Evolutionary conservation across 1,140 invertebrate genomes (phyloP).

Genomic region (Apis dorsata): DNA sequence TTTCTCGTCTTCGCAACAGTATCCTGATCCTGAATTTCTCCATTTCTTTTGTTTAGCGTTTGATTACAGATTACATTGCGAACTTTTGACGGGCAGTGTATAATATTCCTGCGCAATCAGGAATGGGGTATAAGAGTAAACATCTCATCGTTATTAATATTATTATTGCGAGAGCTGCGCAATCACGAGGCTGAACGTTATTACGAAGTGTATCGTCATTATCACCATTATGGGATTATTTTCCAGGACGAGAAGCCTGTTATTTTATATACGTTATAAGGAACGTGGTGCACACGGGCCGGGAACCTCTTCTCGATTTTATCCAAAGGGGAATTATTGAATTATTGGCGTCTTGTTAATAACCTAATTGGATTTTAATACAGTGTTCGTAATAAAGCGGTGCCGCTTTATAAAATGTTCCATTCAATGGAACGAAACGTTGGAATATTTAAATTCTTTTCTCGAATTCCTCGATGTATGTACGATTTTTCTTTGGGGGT

Average conservation of each 20-base stretch:
- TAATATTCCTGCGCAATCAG: no score
- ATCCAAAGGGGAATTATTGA: conserved; percentile 21
- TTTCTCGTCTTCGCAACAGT: not conserved
- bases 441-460: not conserved
- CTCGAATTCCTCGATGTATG: not conserved
- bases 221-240: conserved; percentile 38
- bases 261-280: conserved; percentile 5
- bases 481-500: no score
- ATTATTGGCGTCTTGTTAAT: conserved; percentile 39
- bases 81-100: no score
- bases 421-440: conserved; percentile 11
- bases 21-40: no score
- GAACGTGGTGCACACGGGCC: not conserved
- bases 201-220: conserved; percentile 19
- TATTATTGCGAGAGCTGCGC: conserved; percentile 28
- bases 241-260: not conserved
- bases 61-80: no score
- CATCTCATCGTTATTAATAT: conserved; percentile 33
- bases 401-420: not conserved
- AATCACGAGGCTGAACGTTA: conserved; percentile 5
- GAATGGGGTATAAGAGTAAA: conserved; percentile 1
- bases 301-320: not conserved
- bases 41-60: no score
- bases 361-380: conserved; percentile 5
- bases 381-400: not conserved